Conservation (phyloP, 2,888 invertebrate species). For the Erebia aethiops region DNA sequence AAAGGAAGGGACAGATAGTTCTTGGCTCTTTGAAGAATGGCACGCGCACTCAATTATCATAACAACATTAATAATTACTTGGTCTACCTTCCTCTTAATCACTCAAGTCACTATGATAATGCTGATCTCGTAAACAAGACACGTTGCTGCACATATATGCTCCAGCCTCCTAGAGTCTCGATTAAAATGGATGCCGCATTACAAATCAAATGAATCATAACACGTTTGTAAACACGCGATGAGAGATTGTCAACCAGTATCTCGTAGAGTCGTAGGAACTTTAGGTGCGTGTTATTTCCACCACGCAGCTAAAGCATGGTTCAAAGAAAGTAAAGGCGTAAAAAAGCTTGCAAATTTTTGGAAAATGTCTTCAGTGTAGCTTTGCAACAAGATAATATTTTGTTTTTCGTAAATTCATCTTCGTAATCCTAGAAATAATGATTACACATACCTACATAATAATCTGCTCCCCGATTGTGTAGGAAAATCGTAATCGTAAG, state of each 20-base stretch:
- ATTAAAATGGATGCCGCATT: constrained; percentile 20
- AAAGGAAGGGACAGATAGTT: neutral
- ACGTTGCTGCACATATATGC: constrained; percentile 18
- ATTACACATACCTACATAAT: no score
- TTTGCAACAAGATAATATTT: no score
- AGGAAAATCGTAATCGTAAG: no score
- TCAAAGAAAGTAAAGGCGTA: no score
- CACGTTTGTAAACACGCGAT: constrained; percentile 6
- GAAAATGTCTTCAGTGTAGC: no score
- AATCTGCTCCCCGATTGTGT: no score
- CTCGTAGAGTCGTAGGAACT: no score
- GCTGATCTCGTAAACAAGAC: constrained; percentile 13
- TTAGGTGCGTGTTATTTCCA: no score
- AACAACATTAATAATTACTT: constrained; percentile 7
- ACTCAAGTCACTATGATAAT: constrained; percentile 1
- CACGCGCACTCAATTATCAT: neutral
- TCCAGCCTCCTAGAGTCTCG: neutral
- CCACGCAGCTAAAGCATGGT: no score
- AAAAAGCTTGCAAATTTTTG: no score
- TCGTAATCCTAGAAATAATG: no score
- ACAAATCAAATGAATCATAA: constrained; percentile 11
- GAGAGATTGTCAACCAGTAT: neutral
- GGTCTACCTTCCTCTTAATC: constrained; percentile 14
- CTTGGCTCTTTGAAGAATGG: neutral
- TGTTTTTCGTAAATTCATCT: no score